Base-by-base conservation (phyloP, 1,140 invertebrate species). In the Drosophila parabipectinata region DNA sequence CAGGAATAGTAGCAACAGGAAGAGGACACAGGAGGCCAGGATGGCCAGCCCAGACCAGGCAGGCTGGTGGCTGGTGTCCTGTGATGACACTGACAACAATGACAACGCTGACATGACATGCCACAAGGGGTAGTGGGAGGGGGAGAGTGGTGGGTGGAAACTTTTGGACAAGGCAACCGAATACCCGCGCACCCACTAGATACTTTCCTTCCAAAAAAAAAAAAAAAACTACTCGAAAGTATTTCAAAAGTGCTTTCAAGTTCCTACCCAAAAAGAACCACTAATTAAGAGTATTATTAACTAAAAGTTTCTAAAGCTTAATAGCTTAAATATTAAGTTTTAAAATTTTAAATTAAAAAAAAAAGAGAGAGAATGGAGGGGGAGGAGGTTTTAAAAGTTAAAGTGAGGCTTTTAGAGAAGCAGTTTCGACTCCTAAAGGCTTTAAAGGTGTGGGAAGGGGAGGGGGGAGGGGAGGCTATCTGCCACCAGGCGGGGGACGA, bases 21-120 rank as follows among this genome's bases (percentile, higher is more conserved):
- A 14, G 12, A 48, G 51, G 34, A 28, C 21, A 18, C 14, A 9
- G 10, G 34, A 55, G n/a, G n/a, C 30, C 15, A 26, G 50, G 37
- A 47, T 28, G 56, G 50, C 26, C 54, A 3, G 44, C 0, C 3
- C 18, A 18, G 18, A 1, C 18, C 18, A 18, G 18, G 18, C 18
- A 0, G 44, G 7, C 18, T 14, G 44, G 45, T 21, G 44, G 18
- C 8, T 39, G 39, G 47, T 9, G 54, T 75, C 71, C 64, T 79
- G 64, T 52, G 54, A 72, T 80, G 78, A 74, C 77, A 80, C 72
- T 80, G 77, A 80, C 77, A 80, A 80, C 78, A 80, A 66, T 80
- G 77, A 79, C 77, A 79, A 71, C 69, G 63, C 71, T 63, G 71
- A 79, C 77, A 80, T 80, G 77, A 79, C 77, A 62, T 78, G 74